These are phyloP conservation scores for Mormyrus iriodes DNA, from an alignment of 2,113 vertebrate genomes.

Conservation along the genomic window DNA sequence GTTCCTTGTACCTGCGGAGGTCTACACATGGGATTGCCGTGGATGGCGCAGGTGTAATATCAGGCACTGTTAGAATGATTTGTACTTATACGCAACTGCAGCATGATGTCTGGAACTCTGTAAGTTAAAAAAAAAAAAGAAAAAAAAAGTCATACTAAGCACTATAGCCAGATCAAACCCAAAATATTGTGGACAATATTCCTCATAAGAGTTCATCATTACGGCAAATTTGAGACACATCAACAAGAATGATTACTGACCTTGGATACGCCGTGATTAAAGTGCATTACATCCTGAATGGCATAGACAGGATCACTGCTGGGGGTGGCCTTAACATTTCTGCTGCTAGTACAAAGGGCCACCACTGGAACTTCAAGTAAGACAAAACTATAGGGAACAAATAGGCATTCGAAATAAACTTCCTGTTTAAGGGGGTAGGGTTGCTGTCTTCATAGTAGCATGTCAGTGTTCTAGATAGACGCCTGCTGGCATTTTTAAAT, in stretches of 20 bases:
- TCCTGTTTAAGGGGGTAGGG: not conserved
- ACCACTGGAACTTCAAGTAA: not conserved
- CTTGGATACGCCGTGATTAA: not conserved
- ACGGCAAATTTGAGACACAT: not conserved
- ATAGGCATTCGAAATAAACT: not conserved
- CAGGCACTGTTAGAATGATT: not conserved
- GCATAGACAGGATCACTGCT: not conserved
- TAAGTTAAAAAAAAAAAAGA: too few species aligned
- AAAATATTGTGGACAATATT: not conserved
- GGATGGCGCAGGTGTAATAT: not conserved
- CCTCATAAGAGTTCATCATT: not conserved
- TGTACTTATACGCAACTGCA: not conserved
- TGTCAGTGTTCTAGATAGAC: not conserved
- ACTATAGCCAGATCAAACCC: not conserved
- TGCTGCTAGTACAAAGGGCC: not conserved
- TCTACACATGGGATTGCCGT: not conserved
- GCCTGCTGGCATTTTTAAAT: not conserved
- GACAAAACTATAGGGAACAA: not conserved
- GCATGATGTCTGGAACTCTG: not conserved
- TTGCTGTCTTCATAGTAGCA: not conserved
- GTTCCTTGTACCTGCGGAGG: not conserved
- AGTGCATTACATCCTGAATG: not conserved
- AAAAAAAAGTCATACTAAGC: not conserved
- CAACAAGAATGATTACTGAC: not conserved
- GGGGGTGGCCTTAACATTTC: not conserved